A percentile compares a stretch with the other conserved stretches of the same genome.
These are phyloP conservation scores for Anhinga rufa DNA, from an alignment of 2,113 vertebrate species.

Conservation along the genomic window DNA sequence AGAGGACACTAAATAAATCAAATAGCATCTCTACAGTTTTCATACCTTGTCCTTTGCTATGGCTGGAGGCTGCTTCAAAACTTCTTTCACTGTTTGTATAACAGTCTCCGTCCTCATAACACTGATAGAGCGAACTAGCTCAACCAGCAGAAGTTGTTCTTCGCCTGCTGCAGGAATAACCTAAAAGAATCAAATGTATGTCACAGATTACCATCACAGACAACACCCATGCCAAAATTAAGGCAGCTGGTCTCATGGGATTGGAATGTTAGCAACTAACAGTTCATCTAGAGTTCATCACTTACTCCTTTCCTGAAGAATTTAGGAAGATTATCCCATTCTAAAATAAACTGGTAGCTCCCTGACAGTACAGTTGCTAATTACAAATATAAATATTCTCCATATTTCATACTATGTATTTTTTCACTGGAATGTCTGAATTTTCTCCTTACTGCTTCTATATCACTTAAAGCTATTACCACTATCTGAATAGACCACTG, in stretches of 20 bases:
- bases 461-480: background rate
- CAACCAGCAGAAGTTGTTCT: constrained; percentile 93
- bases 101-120: constrained; percentile 97
- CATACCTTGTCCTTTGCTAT: constrained; percentile 95
- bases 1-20: background rate
- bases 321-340: background rate
- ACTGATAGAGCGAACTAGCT: constrained; percentile 94
- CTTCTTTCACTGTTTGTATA: constrained; percentile 98
- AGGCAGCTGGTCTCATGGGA: background rate
- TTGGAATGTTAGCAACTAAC: background rate
- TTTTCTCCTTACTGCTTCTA: background rate
- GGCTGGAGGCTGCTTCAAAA: constrained; percentile 95
- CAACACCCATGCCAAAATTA: background rate
- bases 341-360: background rate
- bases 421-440: background rate
- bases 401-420: background rate
- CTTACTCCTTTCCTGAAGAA: background rate
- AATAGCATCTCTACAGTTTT: background rate
- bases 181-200: constrained; percentile 57
- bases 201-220: background rate
- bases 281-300: background rate
- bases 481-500: background rate
- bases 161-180: constrained; percentile 93
- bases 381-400: background rate
- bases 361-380: background rate